phyloP scores from a whole-genome alignment of 2,797 vertebrate genomes.

The Bradypodion pumilum region DNA sequence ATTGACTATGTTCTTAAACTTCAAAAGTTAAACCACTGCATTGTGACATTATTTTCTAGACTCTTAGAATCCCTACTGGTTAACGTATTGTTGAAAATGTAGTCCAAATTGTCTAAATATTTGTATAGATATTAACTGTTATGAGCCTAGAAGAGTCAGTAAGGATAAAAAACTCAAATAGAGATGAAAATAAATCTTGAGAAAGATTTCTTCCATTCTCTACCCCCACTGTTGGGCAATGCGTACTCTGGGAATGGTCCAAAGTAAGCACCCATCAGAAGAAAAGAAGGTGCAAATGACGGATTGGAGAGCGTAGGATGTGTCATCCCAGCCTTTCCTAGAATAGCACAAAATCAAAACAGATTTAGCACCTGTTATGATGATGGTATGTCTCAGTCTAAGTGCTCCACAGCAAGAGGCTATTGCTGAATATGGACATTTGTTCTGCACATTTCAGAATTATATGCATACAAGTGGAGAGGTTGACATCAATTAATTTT shows the following conservation, averaged over 20 bases:
- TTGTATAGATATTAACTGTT: constrained; percentile 11
- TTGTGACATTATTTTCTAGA: too few species aligned
- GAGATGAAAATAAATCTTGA: constrained; percentile 5
- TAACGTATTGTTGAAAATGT: too few species aligned
- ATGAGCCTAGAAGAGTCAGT: not conserved
- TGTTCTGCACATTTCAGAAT: not conserved
- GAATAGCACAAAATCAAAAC: constrained; percentile 29
- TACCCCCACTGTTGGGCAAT: not conserved
- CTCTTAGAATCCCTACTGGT: too few species aligned
- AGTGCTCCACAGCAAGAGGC: not conserved
- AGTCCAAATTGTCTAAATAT: not conserved
- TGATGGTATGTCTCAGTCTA: constrained; percentile 6
- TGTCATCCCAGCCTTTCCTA: not conserved
- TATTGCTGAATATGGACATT: constrained; percentile 6
- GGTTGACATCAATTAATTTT: not conserved
- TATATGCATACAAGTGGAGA: not conserved
- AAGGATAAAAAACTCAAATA: constrained; percentile 3
- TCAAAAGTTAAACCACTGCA: too few species aligned
- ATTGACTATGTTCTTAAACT: too few species aligned
- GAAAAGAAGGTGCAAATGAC: not conserved
- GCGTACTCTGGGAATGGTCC: constrained; percentile 17
- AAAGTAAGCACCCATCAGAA: constrained; percentile 11
- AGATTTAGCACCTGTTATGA: constrained; percentile 12
- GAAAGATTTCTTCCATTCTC: not conserved
- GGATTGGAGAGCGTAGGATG: not conserved